phyloP scores from a whole-genome alignment of 1,140 invertebrate species.

The Bombus waltoni region DNA sequence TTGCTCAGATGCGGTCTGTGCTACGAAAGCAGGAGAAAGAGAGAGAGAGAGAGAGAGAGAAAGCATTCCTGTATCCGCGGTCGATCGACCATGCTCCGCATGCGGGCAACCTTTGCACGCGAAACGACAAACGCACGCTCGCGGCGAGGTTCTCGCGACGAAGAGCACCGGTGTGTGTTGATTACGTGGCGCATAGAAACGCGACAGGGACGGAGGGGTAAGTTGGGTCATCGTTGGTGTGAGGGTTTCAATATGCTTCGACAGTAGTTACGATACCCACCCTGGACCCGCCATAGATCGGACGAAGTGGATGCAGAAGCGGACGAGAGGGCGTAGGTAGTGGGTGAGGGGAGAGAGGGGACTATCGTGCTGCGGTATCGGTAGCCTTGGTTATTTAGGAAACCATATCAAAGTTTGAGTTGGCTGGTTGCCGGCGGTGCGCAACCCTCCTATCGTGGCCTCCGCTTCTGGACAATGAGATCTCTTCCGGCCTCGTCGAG shows the following conservation, averaged over 20 bases:
- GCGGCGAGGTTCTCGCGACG: slow-evolving; percentile 70
- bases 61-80: slow-evolving; percentile 34
- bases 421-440: slow-evolving; percentile 73
- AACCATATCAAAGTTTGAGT: slow-evolving; percentile 82
- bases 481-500: slow-evolving; percentile 68
- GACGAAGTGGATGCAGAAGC: slow-evolving; percentile 46
- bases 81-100: slow-evolving; percentile 44
- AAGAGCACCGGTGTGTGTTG: slow-evolving; percentile 57
- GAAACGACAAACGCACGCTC: slow-evolving; percentile 77
- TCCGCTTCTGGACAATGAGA: slow-evolving; percentile 74
- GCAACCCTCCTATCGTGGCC: slow-evolving; percentile 71
- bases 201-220: slow-evolving; percentile 18
- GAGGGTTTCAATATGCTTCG: slow-evolving; percentile 79
- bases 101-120: slow-evolving; percentile 65
- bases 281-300: slow-evolving; percentile 70
- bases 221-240: slow-evolving; percentile 67
- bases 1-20: slow-evolving; percentile 50
- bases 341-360: slow-evolving; percentile 53
- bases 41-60: slow-evolving; percentile 14
- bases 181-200: slow-evolving; percentile 34
- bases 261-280: slow-evolving; percentile 78
- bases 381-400: slow-evolving; percentile 81
- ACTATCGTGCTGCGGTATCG: slow-evolving; percentile 76
- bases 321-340: slow-evolving; percentile 42
- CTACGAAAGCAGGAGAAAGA: background rate